Conservation (phyloP, 2,888 invertebrate genomes). For the Eilema depressum region DNA sequence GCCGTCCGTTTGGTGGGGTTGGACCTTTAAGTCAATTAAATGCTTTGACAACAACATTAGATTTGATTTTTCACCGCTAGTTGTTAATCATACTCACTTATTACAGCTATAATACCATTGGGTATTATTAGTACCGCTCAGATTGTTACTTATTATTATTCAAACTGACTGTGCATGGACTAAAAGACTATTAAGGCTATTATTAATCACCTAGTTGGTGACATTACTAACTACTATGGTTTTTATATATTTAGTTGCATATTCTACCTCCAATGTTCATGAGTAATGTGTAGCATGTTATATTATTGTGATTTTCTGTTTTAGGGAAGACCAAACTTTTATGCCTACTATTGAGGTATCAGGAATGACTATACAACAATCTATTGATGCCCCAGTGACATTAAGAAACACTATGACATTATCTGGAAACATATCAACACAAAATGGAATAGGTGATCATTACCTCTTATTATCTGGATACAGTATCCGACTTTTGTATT, state of each 20-base stretch:
- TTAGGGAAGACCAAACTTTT: conserved; percentile 80
- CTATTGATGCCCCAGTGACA: conserved; percentile 97
- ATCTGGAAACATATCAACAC: conserved; percentile 93
- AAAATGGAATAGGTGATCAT: conserved; percentile 93
- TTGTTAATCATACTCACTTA: no score
- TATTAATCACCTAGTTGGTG: neutral
- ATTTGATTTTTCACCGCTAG: no score
- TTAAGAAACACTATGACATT: conserved; percentile 94
- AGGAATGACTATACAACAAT: conserved; percentile 97
- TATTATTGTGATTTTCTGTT: conserved; percentile 22
- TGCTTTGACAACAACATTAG: no score
- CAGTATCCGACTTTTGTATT: neutral
- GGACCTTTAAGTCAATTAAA: no score
- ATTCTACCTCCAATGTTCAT: neutral
- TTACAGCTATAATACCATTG: no score
- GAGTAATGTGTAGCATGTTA: neutral
- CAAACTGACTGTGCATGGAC: no score
- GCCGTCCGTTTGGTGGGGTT: no score
- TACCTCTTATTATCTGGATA: neutral
- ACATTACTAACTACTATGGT: neutral
- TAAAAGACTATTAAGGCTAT: neutral
- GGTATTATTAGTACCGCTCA: no score
- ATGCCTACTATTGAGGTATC: conserved; percentile 95
- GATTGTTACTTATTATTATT: no score
- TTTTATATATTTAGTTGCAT: neutral